These are phyloP conservation scores for Eupithecia subfuscata DNA, from an alignment of 2,888 invertebrate genomes.

Conservation along the genomic window DNA sequence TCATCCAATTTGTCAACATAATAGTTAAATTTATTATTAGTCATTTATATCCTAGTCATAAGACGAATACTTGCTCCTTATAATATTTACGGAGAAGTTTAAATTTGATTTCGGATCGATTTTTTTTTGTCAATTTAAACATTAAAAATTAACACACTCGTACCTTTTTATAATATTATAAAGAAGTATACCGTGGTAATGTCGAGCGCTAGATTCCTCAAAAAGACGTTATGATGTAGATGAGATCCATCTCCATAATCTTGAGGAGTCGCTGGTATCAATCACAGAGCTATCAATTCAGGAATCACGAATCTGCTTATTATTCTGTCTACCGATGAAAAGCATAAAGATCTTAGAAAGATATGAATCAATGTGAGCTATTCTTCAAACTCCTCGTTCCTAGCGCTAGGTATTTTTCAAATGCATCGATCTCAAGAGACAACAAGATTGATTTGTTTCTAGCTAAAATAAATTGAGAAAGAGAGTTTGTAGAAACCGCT, in stretches of 20 bases:
- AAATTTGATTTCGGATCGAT: not conserved
- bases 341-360: not conserved
- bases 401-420: constrained; percentile 2
- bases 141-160: not conserved
- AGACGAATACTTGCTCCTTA: not conserved
- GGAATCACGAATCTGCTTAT: constrained; percentile 45
- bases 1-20: not conserved
- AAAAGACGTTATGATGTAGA: constrained; percentile 7
- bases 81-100: not conserved
- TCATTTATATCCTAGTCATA: not conserved
- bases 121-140: not conserved
- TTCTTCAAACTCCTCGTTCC: not conserved
- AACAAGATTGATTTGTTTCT: not conserved
- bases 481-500: constrained; percentile 11
- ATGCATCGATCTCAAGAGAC: not conserved
- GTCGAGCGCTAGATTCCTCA: not conserved
- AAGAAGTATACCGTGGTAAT: not conserved
- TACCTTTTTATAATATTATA: not conserved
- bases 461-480: not conserved
- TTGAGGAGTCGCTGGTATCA: constrained; percentile 50
- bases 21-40: not conserved
- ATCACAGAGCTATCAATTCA: constrained; percentile 53
- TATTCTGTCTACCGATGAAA: constrained; percentile 41
- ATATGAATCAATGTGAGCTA: constrained; percentile 6
- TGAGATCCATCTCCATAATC: constrained; percentile 35